Evolutionary conservation across 2,797 vertebrate genomes (phyloP).

Genomic region (Smutsia gigantea): DNA sequence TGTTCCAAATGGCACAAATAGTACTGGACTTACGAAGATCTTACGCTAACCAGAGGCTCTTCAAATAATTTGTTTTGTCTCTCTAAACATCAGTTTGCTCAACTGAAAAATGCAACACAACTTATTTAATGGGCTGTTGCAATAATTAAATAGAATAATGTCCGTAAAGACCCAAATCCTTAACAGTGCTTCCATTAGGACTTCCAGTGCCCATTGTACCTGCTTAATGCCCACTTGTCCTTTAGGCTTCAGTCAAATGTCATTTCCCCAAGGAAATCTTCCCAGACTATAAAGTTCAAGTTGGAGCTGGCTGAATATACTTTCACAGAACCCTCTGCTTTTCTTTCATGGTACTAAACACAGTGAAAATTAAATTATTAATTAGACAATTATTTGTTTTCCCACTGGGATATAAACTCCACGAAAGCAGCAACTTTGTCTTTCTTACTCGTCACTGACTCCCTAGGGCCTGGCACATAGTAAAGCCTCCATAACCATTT

Average conservation of each 20-base stretch:
- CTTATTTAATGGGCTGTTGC: background rate
- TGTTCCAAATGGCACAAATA: conserved; percentile 42
- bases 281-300: background rate
- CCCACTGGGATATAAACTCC: background rate
- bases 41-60: background rate
- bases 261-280: conserved; percentile 39
- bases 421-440: conserved; percentile 16
- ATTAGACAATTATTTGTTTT: conserved; percentile 28
- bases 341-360: conserved; percentile 40
- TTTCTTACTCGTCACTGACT: background rate
- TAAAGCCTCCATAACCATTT: background rate
- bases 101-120: conserved; percentile 21
- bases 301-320: background rate
- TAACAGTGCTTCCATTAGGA: background rate
- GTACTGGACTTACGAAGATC: background rate
- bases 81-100: background rate
- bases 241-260: conserved; percentile 23
- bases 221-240: background rate
- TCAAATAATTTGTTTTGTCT: conserved; percentile 21
- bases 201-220: background rate
- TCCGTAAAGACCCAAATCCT: conserved; percentile 22
- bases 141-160: conserved; percentile 41
- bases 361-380: conserved; percentile 18
- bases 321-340: conserved; percentile 6
- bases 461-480: background rate